Base-by-base conservation (phyloP, 2,888 invertebrate genomes). In the Silvanus unidentatus region DNA sequence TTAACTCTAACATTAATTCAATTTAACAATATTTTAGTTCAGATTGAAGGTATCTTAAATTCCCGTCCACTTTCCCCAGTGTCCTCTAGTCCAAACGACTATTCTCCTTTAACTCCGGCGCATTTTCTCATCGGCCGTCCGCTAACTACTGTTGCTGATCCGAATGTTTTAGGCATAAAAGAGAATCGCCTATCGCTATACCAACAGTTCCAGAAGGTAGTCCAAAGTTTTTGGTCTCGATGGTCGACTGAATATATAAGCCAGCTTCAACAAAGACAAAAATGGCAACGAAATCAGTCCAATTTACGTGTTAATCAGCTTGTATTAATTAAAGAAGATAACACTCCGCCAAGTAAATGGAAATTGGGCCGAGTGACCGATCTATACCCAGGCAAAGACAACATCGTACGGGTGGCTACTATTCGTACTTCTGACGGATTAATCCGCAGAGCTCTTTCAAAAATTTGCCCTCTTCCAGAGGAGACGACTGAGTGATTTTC, bases 91-190 rank as follows among this genome's bases (percentile, higher is more conserved):
- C 55, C 57, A 1, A 39, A 29, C n/a, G 56, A 58, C 27, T 30
- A 49, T 11, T 10, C 1, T 9, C 39, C 39, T 9, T 15, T 39
- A 5, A 39, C 39, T 16, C 55, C 59, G 2, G 52, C 44, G 11
- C 59, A 59, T 37, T 54, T 59, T 29, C 45, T 59, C 8, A 54
- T 57, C 38, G 55, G 55, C 1, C 16, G 35, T 6, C 32, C 52
- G 1, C 15, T 54, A 2, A 47, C 39, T 1, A 32, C 47, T 1
- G 10, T 57, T 1, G 53, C 52, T 9, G 52, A 55, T 11, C 49
- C 45, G 40, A 16, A 39, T n/a, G 14, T 41, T 13, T 16, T 2
- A 28, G 27, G 39, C 5, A 16, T 47, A 1, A 40, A 29, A 22
- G 16, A 30, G 4, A 44, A 42, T n/a, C 39, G 45, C 8, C 37